Evolutionary conservation across 2,113 vertebrate species (phyloP).

Genomic region (Cnemophilus loriae): DNA sequence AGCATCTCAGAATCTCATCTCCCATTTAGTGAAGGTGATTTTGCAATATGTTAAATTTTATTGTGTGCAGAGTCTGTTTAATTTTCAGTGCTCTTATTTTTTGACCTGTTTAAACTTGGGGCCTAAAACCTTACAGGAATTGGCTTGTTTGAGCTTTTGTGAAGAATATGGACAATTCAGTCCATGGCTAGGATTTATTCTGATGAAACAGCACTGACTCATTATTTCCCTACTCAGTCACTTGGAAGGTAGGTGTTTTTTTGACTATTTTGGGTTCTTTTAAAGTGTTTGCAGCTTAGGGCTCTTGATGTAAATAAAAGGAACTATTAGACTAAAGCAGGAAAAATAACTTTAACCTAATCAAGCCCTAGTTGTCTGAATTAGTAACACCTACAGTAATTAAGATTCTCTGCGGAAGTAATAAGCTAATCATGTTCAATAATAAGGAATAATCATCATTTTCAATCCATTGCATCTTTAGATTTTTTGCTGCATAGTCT

Average conservation of each 20-base stretch:
- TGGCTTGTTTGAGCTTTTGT: not conserved
- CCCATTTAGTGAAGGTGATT: slow-evolving; percentile 26
- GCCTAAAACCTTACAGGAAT: not conserved
- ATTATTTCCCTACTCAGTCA: not conserved
- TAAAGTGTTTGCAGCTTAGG: not conserved
- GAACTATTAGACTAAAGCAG: not conserved
- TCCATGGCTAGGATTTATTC: not conserved
- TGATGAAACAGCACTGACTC: not conserved
- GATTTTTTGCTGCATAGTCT: not conserved
- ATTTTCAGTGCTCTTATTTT: not conserved
- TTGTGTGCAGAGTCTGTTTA: not conserved
- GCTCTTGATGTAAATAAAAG: slow-evolving; percentile 3
- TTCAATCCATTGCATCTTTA: not conserved
- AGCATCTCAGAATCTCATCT: slow-evolving; percentile 2
- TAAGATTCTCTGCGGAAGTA: slow-evolving; percentile 1
- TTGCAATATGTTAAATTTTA: slow-evolving; percentile 29
- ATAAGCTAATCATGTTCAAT: not conserved
- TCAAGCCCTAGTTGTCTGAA: slow-evolving; percentile 37
- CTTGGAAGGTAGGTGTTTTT: not conserved
- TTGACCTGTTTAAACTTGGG: not conserved
- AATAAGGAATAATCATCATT: not conserved
- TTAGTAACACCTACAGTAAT: not conserved
- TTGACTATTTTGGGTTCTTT: not conserved
- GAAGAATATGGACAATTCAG: not conserved
- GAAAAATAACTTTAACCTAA: slow-evolving; percentile 38